Evolutionary conservation across 2,113 vertebrate species (phyloP), one percentile per base, ranked within the genome.

Genomic region (Indicator indicator): DNA sequence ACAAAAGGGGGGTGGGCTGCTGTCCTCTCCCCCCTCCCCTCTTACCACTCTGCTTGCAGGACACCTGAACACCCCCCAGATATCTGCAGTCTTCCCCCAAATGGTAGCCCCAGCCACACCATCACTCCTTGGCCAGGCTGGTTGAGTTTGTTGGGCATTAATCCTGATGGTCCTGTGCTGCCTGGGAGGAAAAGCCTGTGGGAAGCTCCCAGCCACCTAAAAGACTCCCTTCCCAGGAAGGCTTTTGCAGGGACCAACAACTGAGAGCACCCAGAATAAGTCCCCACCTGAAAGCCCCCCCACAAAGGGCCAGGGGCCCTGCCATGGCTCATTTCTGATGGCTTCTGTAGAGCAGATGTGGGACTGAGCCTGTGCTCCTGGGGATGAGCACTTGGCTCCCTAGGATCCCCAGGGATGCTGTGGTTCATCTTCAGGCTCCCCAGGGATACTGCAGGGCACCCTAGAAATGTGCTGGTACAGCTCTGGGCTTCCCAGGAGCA

Each of bases 321-420:
- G 0, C 0, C 2, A 12, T 0, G 3, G 28, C 7, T 38, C 26
- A 0, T 52, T 90, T n/a, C 44, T 76, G 69, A n/a, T 12, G 83
- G 38, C 32, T 7, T 73, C n/a, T 30, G 52, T 9, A 3, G 60
- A 71, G 32, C 19, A 7, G 11, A 0, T 30, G 28, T 56, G 55
- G 3, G 55, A 73, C 73, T 72, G 73, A 89, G 76, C 44, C 54
- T 46, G 0, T 6, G 1, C 18, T 3, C 50, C 48, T 6, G 71
- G 24, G 33, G 10, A 8, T 42, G 5, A 32, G 30, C 32, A 0
- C 5, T 5, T 17, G 16, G 0, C 70, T 69, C 56, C 0, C 26
- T 0, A 10, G 14, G 14, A 9, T 19, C 4, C 6, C 10, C 3
- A 3, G 36, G 10, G 16, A 1, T 38, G 19, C 17, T 46, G 12